phyloP scores from a whole-genome alignment of 2,113 vertebrate genomes.

The Ophiodon elongatus region DNA sequence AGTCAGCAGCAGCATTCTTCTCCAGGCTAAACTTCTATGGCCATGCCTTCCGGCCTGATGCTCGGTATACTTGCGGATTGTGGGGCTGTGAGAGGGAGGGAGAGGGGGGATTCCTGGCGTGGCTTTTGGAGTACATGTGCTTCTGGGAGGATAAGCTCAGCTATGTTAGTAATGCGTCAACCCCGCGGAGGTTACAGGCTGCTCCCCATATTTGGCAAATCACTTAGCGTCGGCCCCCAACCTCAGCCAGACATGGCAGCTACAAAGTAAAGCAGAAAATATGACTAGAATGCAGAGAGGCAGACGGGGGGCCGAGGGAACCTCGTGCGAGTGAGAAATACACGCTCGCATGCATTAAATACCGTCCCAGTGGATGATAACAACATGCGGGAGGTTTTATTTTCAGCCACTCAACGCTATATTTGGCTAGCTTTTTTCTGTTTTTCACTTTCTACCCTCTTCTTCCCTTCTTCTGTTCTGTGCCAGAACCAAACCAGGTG shows the following conservation, averaged over 20 bases:
- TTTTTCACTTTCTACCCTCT: conserved; percentile 3
- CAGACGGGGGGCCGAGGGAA: conserved; percentile 17
- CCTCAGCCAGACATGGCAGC: conserved; percentile 60
- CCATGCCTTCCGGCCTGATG: conserved; percentile 50
- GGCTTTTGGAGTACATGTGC: conserved; percentile 73
- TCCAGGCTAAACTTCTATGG: conserved; percentile 42
- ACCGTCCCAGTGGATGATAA: conserved; percentile 7
- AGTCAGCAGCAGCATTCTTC: conserved; percentile 20
- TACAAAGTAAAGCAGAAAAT: conserved; percentile 57
- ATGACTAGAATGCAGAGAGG: conserved; percentile 68
- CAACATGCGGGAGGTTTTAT: background rate
- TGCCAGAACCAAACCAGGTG: conserved; percentile 10
- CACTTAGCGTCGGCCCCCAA: conserved; percentile 63
- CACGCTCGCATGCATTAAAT: conserved; percentile 57
- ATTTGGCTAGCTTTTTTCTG: conserved; percentile 11
- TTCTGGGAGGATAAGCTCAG: conserved; percentile 75
- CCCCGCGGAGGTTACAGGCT: conserved; percentile 67
- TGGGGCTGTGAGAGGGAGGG: conserved; percentile 16
- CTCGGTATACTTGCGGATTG: conserved; percentile 40
- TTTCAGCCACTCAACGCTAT: background rate
- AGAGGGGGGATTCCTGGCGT: conserved; percentile 68
- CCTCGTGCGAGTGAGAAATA: conserved; percentile 25
- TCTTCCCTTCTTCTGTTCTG: background rate
- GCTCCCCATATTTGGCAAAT: conserved; percentile 80
- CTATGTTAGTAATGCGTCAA: conserved; percentile 79